Evolutionary conservation across 2,113 vertebrate species (phyloP), one percentile per base, ranked within the genome.

Genomic region (Noturus placidus): DNA sequence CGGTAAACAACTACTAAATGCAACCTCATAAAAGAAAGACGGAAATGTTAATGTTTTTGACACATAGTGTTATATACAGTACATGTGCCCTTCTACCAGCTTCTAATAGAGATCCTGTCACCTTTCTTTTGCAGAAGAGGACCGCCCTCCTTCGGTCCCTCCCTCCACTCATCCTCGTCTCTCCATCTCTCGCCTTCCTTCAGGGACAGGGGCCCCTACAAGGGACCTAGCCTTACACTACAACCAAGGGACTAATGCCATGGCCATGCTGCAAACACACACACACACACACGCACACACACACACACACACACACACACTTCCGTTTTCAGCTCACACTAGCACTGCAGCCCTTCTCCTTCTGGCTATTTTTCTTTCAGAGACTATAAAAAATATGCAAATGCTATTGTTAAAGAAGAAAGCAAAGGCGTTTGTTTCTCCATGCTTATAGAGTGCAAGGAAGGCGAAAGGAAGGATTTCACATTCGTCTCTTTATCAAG

Each of bases 381-480:
- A 91, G 92, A 94, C 92, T 92, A 95, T 94, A 93, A 94, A 95
- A 61, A 94, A 95, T 95, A 96, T 95, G 95, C 94, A 95, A 95
- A 95, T 95, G 93, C 91, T 92, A 92, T 94, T 95, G 94, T 95
- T 94, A 92, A 94, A 93, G 91, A 86, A 70, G 90, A 91, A 92
- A 94, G 91, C 80, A 35, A 38, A 74, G 70, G 89, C 87, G 85
- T 91, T 93, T 91, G 87, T 90, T 91, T 88, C 88, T 86, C 87
- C 78, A 83, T 33, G 87, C 84, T 85, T 78, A 57, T 74, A 70
- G 46, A 82, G 57, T 35, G 83, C 59, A 42, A 35, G 25, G 35
- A 56, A 56, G n/a, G 86, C 63, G 8, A 57, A 38, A 85, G 63
- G 80, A 86, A 74, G 83, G 42, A 83, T 82, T 52, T 70, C 57